These are phyloP conservation scores for Eurosta solidaginis DNA, from an alignment of 1,140 invertebrate genomes.

Conservation along the genomic window DNA sequence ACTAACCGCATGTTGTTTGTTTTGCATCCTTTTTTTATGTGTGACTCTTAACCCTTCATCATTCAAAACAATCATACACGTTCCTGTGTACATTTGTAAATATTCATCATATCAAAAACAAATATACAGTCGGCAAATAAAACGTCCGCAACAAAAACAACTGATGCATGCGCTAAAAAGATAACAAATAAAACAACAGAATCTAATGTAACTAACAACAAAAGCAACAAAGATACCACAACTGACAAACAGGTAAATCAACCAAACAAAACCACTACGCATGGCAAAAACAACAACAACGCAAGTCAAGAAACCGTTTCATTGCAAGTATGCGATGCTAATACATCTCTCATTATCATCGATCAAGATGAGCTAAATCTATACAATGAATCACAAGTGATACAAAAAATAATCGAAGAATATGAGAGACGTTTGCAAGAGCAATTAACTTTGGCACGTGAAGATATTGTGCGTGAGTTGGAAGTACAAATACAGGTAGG, in stretches of 20 bases:
- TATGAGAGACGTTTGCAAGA: constrained; percentile 63
- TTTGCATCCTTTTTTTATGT: constrained; percentile 14
- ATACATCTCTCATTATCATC: constrained; percentile 52
- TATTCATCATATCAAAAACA: background rate
- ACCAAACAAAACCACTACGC: too few relatives aligned
- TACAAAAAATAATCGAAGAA: constrained; percentile 61
- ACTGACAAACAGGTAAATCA: background rate
- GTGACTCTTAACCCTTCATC: constrained; percentile 17
- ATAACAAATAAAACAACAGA: background rate
- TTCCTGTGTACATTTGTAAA: background rate
- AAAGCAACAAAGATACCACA: background rate
- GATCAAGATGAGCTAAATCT: constrained; percentile 55
- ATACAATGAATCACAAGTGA: constrained; percentile 58
- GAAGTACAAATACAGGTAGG: constrained; percentile 68
- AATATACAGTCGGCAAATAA: background rate
- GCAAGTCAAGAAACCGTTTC: background rate
- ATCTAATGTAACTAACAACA: background rate
- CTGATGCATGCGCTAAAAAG: background rate
- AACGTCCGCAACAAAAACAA: background rate
- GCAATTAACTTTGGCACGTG: constrained; percentile 65
- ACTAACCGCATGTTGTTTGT: constrained; percentile 47
- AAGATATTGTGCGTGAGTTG: constrained; percentile 66
- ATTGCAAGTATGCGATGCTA: constrained; percentile 7
- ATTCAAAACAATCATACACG: background rate
- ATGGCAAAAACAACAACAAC: constrained; percentile 4